These are phyloP conservation scores for Meiosimyza decipiens DNA, from an alignment of 2,888 invertebrate species.

Conservation along the genomic window DNA sequence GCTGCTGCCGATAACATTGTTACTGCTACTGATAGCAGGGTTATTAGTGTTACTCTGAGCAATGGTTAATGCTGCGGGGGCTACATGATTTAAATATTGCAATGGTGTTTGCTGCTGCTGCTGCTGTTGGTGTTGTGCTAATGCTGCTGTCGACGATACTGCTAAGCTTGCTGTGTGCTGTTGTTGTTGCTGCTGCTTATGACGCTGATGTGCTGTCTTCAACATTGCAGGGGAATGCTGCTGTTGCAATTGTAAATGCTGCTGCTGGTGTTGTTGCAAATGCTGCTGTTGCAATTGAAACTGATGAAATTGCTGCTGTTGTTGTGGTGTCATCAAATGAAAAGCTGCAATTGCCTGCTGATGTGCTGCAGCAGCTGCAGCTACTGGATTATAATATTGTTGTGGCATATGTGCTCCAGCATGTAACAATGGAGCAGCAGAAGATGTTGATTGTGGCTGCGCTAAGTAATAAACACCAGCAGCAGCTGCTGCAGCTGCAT, in stretches of 20 bases:
- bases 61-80: conserved; percentile 42
- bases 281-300: conserved; percentile 51
- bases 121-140: conserved; percentile 35
- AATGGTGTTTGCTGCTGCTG: conserved; percentile 47
- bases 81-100: conserved; percentile 45
- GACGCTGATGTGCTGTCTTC: conserved; percentile 21
- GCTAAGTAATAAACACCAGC: conserved; percentile 55
- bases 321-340: conserved; percentile 48
- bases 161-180: not conserved
- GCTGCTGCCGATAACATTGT: conserved; percentile 30
- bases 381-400: conserved; percentile 50
- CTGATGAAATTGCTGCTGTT: conserved; percentile 50
- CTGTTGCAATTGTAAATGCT: conserved; percentile 42
- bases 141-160: conserved; percentile 35
- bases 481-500: conserved; percentile 42
- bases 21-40: not conserved
- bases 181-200: conserved; percentile 42
- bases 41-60: conserved; percentile 37
- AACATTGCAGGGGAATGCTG: conserved; percentile 21
- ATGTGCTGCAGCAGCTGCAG: conserved; percentile 50
- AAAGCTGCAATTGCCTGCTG: conserved; percentile 51
- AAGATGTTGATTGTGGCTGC: conserved; percentile 43
- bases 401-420: conserved; percentile 40
- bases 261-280: conserved; percentile 49
- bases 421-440: conserved; percentile 36